These are phyloP conservation scores for Calidris pygmaea DNA, from an alignment of 2,113 vertebrate genomes.

Conservation along the genomic window DNA sequence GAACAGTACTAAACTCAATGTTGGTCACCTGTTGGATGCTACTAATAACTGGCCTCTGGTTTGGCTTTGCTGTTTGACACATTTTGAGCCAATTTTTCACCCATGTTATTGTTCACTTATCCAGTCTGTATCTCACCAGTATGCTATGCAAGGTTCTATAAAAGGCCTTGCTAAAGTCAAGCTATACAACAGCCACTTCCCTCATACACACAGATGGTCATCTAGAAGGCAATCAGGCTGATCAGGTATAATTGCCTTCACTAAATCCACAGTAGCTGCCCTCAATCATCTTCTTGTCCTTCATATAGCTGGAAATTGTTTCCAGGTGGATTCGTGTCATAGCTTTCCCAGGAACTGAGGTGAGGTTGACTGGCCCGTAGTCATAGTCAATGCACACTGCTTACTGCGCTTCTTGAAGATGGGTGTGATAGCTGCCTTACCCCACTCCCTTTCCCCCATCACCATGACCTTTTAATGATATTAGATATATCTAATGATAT, in stretches of 20 bases:
- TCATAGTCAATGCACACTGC: neutral
- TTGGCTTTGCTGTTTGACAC: neutral
- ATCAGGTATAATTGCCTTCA: neutral
- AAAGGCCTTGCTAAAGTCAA: neutral
- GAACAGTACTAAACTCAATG: neutral
- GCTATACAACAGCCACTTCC: neutral
- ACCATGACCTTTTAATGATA: neutral
- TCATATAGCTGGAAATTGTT: neutral
- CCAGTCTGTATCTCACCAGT: neutral
- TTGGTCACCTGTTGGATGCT: neutral
- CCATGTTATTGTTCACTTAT: neutral
- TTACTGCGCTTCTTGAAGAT: neutral
- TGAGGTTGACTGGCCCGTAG: neutral
- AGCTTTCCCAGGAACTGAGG: neutral
- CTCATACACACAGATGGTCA: neutral
- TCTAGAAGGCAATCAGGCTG: neutral
- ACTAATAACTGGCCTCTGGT: neutral
- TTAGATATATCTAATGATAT: too few species aligned
- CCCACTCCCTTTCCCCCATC: neutral
- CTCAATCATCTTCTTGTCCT: neutral
- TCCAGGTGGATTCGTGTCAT: neutral
- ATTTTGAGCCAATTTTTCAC: neutral
- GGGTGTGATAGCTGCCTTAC: neutral
- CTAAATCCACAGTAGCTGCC: neutral
- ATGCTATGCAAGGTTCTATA: neutral